phyloP scores from a whole-genome alignment of 2,113 vertebrate genomes.

The Calyptomena viridis region DNA sequence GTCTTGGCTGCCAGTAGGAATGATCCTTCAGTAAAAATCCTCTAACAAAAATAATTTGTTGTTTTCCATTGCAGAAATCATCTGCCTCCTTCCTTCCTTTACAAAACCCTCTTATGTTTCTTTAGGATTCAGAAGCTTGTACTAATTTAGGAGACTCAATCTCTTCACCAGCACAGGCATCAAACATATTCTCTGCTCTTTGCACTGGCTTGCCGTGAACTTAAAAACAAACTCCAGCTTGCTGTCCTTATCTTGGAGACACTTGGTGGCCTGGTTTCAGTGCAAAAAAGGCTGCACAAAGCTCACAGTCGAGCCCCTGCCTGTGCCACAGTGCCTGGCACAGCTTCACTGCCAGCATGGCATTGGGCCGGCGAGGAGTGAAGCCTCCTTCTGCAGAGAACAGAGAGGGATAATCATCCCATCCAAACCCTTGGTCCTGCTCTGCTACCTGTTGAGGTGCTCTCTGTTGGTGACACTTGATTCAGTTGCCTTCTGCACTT shows the following conservation, averaged over 20 bases:
- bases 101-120: neutral
- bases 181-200: neutral
- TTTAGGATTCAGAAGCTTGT: neutral
- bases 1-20: constrained; percentile 13
- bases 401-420: neutral
- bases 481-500: neutral
- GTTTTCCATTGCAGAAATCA: neutral
- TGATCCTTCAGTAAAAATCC: neutral
- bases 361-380: rapidly evolving
- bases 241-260: neutral
- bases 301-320: neutral
- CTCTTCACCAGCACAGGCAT: neutral
- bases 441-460: neutral
- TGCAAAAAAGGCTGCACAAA: neutral
- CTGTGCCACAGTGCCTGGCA: rapidly evolving
- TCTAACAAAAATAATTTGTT: neutral
- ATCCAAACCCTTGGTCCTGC: neutral
- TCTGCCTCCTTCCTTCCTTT: neutral
- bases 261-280: neutral
- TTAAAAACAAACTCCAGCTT: neutral
- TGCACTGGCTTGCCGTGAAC: neutral
- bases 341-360: rapidly evolving
- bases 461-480: neutral
- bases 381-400: neutral
- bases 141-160: neutral